Evolutionary conservation across 2,113 vertebrate genomes (phyloP).

Genomic region (Donacobius atricapilla): DNA sequence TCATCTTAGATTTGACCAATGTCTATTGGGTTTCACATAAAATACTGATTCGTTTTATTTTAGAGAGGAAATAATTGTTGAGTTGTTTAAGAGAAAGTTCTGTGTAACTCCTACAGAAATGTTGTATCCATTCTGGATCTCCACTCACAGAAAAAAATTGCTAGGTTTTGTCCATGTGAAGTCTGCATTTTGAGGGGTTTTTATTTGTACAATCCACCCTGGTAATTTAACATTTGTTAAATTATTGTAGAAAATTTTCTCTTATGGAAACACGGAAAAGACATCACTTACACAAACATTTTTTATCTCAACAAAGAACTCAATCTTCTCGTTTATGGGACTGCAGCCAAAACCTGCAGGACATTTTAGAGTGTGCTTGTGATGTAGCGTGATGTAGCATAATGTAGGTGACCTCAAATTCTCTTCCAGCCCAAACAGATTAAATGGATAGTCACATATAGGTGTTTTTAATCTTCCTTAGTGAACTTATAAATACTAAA

Average conservation of each 20-base stretch:
- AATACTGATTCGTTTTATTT: background rate
- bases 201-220: background rate
- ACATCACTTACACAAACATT: background rate
- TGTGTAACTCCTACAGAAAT: background rate
- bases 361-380: background rate
- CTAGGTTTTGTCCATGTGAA: background rate
- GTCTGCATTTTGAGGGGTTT: background rate
- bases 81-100: background rate
- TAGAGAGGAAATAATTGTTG: background rate
- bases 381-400: background rate
- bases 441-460: background rate
- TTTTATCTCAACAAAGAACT: background rate
- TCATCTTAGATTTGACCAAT: background rate
- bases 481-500: background rate
- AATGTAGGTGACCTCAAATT: background rate
- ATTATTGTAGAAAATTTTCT: background rate
- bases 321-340: background rate
- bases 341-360: background rate
- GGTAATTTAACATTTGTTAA: background rate
- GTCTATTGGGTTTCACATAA: fast-evolving
- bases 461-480: background rate
- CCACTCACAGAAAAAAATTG: background rate
- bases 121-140: background rate
- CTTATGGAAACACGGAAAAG: background rate
- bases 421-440: background rate